Conservation (phyloP, 2,113 vertebrate species). For the Gavia stellata region DNA sequence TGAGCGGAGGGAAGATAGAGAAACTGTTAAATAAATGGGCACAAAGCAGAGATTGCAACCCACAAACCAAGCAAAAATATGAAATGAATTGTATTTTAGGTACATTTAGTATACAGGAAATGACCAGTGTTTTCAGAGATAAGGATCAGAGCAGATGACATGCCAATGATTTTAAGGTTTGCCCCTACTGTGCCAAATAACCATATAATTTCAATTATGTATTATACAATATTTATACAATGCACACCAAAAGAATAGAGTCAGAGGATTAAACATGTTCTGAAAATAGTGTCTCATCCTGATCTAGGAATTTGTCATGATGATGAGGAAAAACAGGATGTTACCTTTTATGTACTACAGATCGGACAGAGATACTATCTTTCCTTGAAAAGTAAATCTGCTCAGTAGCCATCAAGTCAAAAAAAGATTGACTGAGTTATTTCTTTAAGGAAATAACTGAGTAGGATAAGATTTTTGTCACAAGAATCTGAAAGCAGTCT, state of each 20-base stretch:
- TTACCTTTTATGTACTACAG: background rate
- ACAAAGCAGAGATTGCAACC: background rate
- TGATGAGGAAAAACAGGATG: background rate
- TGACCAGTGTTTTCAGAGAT: background rate
- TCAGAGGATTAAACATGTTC: background rate
- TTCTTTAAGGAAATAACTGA: background rate
- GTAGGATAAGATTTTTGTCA: background rate
- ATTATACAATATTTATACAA: background rate
- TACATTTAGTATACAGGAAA: background rate
- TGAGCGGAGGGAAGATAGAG: background rate
- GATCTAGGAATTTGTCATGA: background rate
- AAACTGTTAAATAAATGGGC: background rate
- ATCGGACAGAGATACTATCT: background rate
- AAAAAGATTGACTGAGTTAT: background rate
- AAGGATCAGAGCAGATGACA: background rate
- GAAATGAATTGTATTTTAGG: background rate
- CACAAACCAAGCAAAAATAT: background rate
- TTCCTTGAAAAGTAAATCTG: background rate
- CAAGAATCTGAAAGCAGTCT: background rate
- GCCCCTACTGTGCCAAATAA: background rate
- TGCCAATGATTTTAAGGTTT: background rate
- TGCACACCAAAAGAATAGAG: background rate
- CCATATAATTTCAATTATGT: background rate
- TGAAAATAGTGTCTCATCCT: background rate
- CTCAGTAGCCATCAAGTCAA: background rate